Percentiles rank a stretch among this genome's conserved stretches.
Evolutionary conservation across 2,888 invertebrate genomes (phyloP).

Genomic region (Pantelozetes paolii): DNA sequence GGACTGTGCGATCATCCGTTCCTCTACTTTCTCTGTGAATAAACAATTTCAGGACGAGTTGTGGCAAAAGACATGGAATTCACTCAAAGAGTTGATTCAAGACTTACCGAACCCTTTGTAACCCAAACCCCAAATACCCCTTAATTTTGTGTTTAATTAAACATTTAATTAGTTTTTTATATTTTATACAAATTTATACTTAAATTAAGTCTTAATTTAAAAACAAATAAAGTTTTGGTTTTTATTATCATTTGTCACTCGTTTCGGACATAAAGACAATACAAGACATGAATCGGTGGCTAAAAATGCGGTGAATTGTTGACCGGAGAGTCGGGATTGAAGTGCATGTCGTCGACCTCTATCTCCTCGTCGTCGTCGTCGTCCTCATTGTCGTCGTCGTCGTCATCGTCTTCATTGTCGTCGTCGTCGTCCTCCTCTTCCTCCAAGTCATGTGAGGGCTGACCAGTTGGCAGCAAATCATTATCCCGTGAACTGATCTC

Average conservation of each 20-base stretch:
- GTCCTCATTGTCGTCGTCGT: constrained; percentile 43
- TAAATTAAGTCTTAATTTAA: no score
- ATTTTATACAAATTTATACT: no score
- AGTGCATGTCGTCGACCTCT: constrained; percentile 42
- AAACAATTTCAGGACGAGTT: constrained; percentile 62
- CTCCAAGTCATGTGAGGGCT: constrained; percentile 13
- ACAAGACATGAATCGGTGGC: not conserved
- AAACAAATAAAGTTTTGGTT: no score
- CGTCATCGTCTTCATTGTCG: constrained; percentile 44
- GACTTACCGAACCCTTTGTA: not conserved
- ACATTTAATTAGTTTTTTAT: no score
- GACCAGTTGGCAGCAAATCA: not conserved
- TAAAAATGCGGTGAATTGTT: constrained; percentile 38
- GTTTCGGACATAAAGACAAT: not conserved
- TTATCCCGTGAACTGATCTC: constrained; percentile 37
- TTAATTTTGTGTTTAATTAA: no score
- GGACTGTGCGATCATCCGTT: constrained; percentile 61
- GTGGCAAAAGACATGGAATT: constrained; percentile 60
- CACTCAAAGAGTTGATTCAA: constrained; percentile 9
- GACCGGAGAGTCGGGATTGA: constrained; percentile 40
- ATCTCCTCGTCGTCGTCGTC: constrained; percentile 44
- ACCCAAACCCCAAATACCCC: not conserved
- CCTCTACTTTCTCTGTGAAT: constrained; percentile 57
- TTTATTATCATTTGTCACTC: no score
- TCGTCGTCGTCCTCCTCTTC: constrained; percentile 43